These are phyloP conservation scores for Bruchidius siliquastri DNA, from an alignment of 2,888 invertebrate species.

Conservation along the genomic window DNA sequence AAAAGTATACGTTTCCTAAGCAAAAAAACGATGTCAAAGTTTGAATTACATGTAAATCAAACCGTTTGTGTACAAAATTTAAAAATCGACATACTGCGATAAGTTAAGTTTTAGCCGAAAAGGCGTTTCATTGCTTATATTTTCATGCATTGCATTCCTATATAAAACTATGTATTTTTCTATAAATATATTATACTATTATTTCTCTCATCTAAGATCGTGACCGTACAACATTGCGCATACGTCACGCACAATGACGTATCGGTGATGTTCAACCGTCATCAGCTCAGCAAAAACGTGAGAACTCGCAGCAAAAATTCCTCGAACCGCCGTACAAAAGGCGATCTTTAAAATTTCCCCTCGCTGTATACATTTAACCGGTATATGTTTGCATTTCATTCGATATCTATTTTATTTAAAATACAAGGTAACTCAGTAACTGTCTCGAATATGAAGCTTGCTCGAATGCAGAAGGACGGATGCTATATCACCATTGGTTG, in stretches of 20 bases:
- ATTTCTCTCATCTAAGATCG: too few relatives aligned
- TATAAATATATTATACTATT: too few relatives aligned
- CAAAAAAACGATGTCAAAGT: too few relatives aligned
- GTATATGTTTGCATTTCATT: conserved; percentile 17
- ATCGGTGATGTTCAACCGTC: not conserved
- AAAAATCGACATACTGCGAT: too few relatives aligned
- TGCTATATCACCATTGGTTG: conserved; percentile 14
- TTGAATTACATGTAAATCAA: too few relatives aligned
- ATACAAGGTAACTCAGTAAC: conserved; percentile 26
- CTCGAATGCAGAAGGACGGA: conserved; percentile 12
- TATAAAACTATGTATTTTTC: too few relatives aligned
- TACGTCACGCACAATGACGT: not conserved
- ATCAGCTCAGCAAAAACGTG: not conserved
- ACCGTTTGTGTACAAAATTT: too few relatives aligned
- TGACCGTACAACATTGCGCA: not conserved
- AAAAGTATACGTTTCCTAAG: too few relatives aligned
- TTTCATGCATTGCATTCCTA: too few relatives aligned
- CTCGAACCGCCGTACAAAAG: not conserved
- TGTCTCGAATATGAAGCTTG: conserved; percentile 22
- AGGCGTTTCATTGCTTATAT: too few relatives aligned
- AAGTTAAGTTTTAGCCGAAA: too few relatives aligned
- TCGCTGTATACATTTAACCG: conserved; percentile 3
- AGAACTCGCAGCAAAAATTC: not conserved
- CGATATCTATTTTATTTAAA: conserved; percentile 24
- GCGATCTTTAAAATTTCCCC: not conserved